Evolutionary conservation across 30 jellyfish, hydroid and myxozoan species (phyloP).

Genomic region (Euphysa ruthae): DNA sequence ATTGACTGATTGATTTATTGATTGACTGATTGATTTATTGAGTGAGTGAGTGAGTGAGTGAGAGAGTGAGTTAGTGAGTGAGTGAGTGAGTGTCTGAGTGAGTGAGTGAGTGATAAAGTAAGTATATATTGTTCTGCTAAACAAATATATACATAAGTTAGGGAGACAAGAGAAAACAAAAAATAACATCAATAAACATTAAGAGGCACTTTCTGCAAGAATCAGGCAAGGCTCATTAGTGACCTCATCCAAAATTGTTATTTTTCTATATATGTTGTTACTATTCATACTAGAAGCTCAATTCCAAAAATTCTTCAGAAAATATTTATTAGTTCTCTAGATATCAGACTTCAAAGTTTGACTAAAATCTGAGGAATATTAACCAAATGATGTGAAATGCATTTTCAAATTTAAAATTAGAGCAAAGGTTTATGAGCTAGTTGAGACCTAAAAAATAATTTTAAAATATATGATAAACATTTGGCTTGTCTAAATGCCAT

Average conservation of each 20-base stretch:
- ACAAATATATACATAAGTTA: too few species aligned
- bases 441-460: neutral
- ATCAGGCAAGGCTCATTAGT: neutral
- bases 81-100: too few species aligned
- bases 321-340: neutral
- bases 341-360: neutral
- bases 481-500: neutral
- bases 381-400: neutral
- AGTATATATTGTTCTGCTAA: too few species aligned
- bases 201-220: neutral
- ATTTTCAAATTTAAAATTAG: neutral
- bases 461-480: neutral
- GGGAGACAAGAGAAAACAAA: too few species aligned
- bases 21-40: too few species aligned
- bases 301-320: neutral
- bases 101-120: too few species aligned
- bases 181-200: too few species aligned
- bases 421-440: neutral
- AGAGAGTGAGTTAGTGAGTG: too few species aligned
- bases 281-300: neutral
- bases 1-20: too few species aligned
- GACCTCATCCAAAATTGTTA: neutral
- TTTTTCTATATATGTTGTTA: neutral
- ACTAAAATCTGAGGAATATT: neutral
- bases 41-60: too few species aligned